Evolutionary conservation across 1,140 invertebrate genomes (phyloP).

Genomic region (Hesperophylax magnus): DNA sequence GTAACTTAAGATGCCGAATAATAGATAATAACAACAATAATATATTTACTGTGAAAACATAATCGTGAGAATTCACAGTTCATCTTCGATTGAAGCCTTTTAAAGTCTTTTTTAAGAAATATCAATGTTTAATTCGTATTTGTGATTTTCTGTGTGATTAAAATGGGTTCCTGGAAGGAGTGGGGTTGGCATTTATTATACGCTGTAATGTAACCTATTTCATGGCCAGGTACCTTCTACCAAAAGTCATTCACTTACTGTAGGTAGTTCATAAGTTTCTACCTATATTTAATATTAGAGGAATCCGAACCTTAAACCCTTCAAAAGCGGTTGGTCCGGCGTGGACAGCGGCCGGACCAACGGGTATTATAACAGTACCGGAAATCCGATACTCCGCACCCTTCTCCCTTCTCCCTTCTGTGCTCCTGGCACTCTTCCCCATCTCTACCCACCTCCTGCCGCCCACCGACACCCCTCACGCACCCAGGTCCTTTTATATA

Average conservation of each 20-base stretch:
- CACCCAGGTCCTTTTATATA: constrained; percentile 18
- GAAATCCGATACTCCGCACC: constrained; percentile 16
- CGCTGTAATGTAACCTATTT: no score
- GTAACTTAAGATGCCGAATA: neutral
- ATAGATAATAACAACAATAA: neutral
- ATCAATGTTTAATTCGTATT: no score
- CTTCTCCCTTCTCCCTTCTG: constrained; percentile 21
- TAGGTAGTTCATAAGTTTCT: no score
- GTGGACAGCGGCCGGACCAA: constrained; percentile 16
- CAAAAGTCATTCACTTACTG: no score
- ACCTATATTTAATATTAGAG: constrained; percentile 1
- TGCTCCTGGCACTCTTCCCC: neutral
- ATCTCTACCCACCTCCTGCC: neutral
- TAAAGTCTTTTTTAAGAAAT: neutral
- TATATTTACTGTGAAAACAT: neutral
- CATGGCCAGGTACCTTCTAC: no score
- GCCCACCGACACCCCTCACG: constrained; percentile 3
- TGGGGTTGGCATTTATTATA: no score
- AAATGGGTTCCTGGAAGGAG: no score
- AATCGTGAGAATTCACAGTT: neutral
- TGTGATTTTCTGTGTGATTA: no score
- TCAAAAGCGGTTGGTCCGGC: neutral
- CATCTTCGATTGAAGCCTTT: neutral
- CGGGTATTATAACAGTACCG: neutral
- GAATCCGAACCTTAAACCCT: constrained; percentile 13